phyloP scores from a whole-genome alignment of 2,797 vertebrate genomes.

The Salmo trutta region DNA sequence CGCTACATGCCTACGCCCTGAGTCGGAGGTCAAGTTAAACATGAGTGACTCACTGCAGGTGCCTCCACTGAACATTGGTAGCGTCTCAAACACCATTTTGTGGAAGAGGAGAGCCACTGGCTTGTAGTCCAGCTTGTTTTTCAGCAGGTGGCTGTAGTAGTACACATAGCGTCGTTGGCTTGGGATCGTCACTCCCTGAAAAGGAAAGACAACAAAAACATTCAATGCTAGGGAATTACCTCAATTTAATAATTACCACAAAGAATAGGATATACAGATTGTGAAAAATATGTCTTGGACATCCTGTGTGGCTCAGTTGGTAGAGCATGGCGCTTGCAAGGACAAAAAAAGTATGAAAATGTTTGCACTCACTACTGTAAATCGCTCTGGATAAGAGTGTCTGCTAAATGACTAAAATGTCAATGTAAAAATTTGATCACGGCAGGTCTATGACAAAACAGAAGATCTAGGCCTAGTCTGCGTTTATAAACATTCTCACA shows the following conservation, averaged over 20 bases:
- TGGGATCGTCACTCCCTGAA: constrained; percentile 97
- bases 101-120: constrained; percentile 98
- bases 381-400: too few species aligned
- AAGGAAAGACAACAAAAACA: background rate
- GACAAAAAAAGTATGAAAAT: too few species aligned
- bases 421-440: background rate
- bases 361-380: too few species aligned
- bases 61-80: constrained; percentile 99
- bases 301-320: too few species aligned
- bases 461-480: background rate
- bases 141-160: constrained; percentile 99
- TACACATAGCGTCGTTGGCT: constrained; percentile 98
- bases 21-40: constrained; percentile 55
- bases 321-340: too few species aligned
- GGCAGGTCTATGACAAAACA: background rate
- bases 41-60: constrained; percentile 94
- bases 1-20: constrained; percentile 57
- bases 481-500: background rate
- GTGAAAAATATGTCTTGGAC: too few species aligned
- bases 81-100: constrained; percentile 99
- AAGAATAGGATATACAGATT: too few species aligned
- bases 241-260: background rate
- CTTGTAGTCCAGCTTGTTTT: constrained; percentile 97
- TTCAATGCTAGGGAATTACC: too few species aligned
- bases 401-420: too few species aligned